A percentile compares a stretch with the other conserved stretches of the same genome.
Evolutionary conservation across 2,888 invertebrate genomes (phyloP).

Genomic region (Chloromyia formosa): DNA sequence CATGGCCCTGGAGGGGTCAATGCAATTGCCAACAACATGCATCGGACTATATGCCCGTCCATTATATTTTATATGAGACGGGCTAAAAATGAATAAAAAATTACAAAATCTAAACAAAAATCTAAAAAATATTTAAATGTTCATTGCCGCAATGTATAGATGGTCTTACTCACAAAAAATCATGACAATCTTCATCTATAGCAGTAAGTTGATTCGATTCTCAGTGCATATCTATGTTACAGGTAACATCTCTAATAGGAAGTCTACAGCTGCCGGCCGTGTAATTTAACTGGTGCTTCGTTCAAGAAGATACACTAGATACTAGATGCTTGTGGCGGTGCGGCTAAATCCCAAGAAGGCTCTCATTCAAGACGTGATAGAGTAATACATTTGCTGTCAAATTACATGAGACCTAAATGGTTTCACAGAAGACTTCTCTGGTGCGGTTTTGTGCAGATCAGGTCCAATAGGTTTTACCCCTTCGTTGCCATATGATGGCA

Average conservation of each 20-base stretch:
- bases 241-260: conserved; percentile 36
- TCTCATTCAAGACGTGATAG: conserved; percentile 51
- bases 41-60: too few relatives aligned
- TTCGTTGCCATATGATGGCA: neutral
- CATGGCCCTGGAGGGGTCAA: too few relatives aligned
- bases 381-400: conserved; percentile 55
- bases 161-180: too few relatives aligned
- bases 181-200: too few relatives aligned
- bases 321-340: conserved; percentile 1
- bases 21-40: too few relatives aligned
- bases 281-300: conserved; percentile 26
- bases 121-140: too few relatives aligned
- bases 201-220: too few relatives aligned
- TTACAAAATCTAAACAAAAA: too few relatives aligned
- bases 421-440: conserved; percentile 11
- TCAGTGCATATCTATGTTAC: neutral
- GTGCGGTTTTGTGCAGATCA: neutral
- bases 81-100: too few relatives aligned
- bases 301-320: neutral
- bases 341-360: conserved; percentile 5
- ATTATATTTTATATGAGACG: too few relatives aligned
- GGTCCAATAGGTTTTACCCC: neutral
- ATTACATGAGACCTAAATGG: conserved; percentile 52
- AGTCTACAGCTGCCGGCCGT: conserved; percentile 32
- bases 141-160: too few relatives aligned